Evolutionary conservation across 2,888 invertebrate genomes (phyloP).

Genomic region (Microctonus brassicae): DNA sequence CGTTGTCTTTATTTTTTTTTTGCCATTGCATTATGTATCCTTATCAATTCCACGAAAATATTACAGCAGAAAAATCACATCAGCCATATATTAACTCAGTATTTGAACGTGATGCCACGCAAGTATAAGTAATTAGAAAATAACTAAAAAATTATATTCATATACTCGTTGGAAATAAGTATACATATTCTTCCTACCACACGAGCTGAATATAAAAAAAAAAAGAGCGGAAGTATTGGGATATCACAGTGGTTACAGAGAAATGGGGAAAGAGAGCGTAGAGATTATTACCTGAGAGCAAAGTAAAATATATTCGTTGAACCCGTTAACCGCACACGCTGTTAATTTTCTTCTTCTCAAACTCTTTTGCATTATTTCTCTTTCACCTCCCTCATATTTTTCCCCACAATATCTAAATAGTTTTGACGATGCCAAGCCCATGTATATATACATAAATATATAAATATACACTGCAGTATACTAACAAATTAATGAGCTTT

Average conservation of each 20-base stretch:
- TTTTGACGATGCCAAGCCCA: slow-evolving; percentile 36
- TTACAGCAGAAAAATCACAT: too few species aligned
- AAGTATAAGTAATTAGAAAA: too few species aligned
- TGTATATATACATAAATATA: too few species aligned
- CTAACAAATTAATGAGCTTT: slow-evolving; percentile 51
- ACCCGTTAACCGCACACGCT: slow-evolving; percentile 20
- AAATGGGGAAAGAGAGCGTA: background rate
- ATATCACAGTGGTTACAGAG: background rate
- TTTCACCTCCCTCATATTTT: slow-evolving; percentile 38
- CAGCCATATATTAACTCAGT: too few species aligned
- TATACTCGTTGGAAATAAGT: too few species aligned
- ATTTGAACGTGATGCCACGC: too few species aligned
- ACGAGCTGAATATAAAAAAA: too few species aligned
- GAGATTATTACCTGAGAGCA: slow-evolving; percentile 12
- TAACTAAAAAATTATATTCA: too few species aligned
- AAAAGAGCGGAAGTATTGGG: background rate
- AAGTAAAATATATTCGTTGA: slow-evolving; percentile 21
- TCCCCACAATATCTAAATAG: background rate
- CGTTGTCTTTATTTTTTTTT: too few species aligned
- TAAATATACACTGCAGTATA: slow-evolving; percentile 28
- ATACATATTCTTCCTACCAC: too few species aligned
- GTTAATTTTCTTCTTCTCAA: slow-evolving; percentile 13
- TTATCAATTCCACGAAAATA: too few species aligned
- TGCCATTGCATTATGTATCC: too few species aligned
- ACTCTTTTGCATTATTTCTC: slow-evolving; percentile 17